These are phyloP conservation scores for Gymnocheta viridis DNA, from an alignment of 2,888 invertebrate species.

Conservation along the genomic window DNA sequence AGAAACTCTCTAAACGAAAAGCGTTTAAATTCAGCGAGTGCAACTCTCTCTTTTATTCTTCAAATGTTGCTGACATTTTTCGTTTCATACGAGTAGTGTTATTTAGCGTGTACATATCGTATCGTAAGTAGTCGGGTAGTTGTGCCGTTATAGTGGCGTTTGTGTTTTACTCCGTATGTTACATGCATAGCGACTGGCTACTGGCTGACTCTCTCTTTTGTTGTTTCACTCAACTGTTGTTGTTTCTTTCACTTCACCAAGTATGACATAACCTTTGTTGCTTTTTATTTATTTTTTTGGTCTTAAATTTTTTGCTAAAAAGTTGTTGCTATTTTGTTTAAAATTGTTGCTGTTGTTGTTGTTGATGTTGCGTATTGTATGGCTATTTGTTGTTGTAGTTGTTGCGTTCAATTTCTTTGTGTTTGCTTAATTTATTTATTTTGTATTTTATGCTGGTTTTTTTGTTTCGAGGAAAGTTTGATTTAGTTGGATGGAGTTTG, in stretches of 20 bases:
- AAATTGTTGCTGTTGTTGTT: constrained; percentile 7
- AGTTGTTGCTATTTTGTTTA: constrained; percentile 38
- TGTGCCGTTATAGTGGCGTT: neutral
- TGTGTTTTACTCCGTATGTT: constrained; percentile 6
- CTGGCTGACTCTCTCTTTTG: constrained; percentile 52
- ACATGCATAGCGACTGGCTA: neutral
- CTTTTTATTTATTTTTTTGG: constrained; percentile 41
- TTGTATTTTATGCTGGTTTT: constrained; percentile 1
- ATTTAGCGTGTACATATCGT: neutral
- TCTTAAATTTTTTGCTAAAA: neutral
- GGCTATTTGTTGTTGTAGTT: neutral
- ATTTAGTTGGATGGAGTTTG: constrained; percentile 30
- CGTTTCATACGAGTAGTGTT: neutral
- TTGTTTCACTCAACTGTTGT: neutral
- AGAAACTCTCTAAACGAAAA: constrained; percentile 41
- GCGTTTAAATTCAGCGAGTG: constrained; percentile 34
- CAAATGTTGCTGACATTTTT: constrained; percentile 41
- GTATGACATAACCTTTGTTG: constrained; percentile 68
- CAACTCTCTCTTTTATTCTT: constrained; percentile 60
- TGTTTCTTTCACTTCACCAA: constrained; percentile 54
- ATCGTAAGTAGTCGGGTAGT: neutral
- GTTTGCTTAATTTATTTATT: constrained; percentile 6
- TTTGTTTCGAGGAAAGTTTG: constrained; percentile 62
- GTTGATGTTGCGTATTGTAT: constrained; percentile 37
- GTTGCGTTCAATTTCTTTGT: constrained; percentile 38